Base-by-base conservation (phyloP, 2,888 invertebrate species). In the Agrotis exclamationis region DNA sequence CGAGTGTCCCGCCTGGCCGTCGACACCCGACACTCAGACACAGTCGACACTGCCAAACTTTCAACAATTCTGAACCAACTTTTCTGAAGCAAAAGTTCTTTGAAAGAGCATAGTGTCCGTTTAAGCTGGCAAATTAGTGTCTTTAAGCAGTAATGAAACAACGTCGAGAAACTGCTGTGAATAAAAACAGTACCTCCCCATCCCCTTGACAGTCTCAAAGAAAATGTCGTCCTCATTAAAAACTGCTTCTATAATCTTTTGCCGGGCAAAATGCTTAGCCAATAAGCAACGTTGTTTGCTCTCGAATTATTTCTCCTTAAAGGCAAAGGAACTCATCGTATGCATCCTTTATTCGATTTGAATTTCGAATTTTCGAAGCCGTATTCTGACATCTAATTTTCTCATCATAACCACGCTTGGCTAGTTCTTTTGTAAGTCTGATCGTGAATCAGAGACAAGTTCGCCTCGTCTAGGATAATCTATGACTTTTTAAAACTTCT, bases 181-280 rank as follows among this genome's bases (percentile, higher is more conserved):
- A 80, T 69, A 51, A 67, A 68, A 86, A 83, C 77, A 80, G 78
- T 68, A 71, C 62, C 71, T 79, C 45, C 70, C 70, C 74, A 58
- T 67, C 62, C 74, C 45, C 67, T 73, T 51, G 68, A 79, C 79
- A 68, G 75, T 45, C 64, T 85, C 84, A 88, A 88, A 88, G 88
- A 87, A 88, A 88, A 84, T 78, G 76, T 76, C 72, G 58, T 67
- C 79, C 87, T 89, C 86, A 85, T 90, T 90, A 90, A 85, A 39
- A 89, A 87, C 80, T 80, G 86, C 79, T 85, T 86, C 83, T 74
- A 77, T 85, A 85, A 86, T 88, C 80, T 80, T 62, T 51, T 67
- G 11, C 70, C 70, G 58, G 59, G 70, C 63, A 67, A 80, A 57
- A 50, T 76, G 47, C 76, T 79, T 70, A 73, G 62, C 72, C 72